Evolutionary conservation across 2,797 vertebrate species (phyloP).

Genomic region (Mus minutoides): DNA sequence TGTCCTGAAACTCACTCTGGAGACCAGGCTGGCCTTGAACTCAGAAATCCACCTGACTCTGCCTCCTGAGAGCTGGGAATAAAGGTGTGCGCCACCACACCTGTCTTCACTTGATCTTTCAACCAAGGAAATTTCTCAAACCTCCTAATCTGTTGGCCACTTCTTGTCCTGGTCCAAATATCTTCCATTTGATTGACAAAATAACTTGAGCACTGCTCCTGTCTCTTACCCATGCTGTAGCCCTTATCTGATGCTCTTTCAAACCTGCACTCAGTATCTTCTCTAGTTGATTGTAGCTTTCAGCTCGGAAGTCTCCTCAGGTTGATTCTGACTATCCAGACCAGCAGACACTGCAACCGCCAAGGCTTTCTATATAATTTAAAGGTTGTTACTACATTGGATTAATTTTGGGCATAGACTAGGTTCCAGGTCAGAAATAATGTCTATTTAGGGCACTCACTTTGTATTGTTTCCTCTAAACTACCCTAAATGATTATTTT

Average conservation of each 20-base stretch:
- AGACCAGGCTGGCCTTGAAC: too few species aligned
- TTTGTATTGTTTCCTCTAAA: background rate
- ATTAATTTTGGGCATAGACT: background rate
- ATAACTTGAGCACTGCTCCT: background rate
- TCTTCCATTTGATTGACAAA: background rate
- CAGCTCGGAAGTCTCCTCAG: background rate
- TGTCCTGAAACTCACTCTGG: too few species aligned
- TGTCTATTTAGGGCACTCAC: background rate
- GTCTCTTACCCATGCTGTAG: background rate
- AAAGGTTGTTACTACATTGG: background rate
- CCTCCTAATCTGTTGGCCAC: background rate
- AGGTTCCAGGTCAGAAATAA: background rate
- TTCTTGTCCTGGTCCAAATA: constrained; percentile 5
- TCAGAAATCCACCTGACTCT: too few species aligned
- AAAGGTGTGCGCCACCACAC: too few species aligned
- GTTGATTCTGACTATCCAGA: background rate
- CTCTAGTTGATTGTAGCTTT: constrained; percentile 3
- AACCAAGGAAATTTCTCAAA: constrained; percentile 37
- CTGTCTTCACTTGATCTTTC: background rate
- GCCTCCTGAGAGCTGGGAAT: too few species aligned
- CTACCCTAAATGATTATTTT: background rate
- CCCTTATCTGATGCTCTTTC: constrained; percentile 11
- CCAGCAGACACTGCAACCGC: background rate
- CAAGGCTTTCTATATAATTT: background rate
- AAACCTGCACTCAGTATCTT: background rate